phyloP scores from a whole-genome alignment of 2,888 invertebrate species.

The Andrena fulva region DNA sequence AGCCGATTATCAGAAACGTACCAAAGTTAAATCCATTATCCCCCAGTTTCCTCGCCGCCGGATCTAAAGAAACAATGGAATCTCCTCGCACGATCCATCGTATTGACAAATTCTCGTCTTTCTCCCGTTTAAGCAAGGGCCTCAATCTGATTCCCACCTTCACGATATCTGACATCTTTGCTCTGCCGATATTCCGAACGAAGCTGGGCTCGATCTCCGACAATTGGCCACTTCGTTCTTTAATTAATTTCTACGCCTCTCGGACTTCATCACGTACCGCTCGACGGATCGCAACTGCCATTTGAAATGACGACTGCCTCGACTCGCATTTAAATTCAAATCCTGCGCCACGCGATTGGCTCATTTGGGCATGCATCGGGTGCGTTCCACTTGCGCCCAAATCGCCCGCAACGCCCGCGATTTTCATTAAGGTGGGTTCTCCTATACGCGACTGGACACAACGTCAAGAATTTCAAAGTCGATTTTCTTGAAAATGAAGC shows the following conservation, averaged over 20 bases:
- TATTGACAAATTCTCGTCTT: conserved; percentile 86
- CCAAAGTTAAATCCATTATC: conserved; percentile 80
- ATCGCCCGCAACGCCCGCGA: no score
- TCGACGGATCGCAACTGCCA: conserved; percentile 37
- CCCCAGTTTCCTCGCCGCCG: conserved; percentile 81
- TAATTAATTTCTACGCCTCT: conserved; percentile 9
- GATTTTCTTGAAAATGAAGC: no score
- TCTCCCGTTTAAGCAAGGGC: conserved; percentile 88
- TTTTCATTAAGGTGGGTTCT: no score
- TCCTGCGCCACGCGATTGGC: conserved; percentile 43
- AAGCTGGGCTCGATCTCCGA: conserved; percentile 22
- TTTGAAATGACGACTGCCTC: conserved; percentile 42
- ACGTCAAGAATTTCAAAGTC: no score
- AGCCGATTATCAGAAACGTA: conserved; percentile 57
- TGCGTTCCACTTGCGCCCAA: no score
- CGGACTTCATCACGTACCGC: conserved; percentile 13
- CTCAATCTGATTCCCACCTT: conserved; percentile 92
- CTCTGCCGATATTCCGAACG: conserved; percentile 1
- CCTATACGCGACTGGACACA: no score
- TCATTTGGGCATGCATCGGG: conserved; percentile 35
- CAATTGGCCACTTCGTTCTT: conserved; percentile 28
- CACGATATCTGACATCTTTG: conserved; percentile 88
- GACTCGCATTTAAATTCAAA: conserved; percentile 46
- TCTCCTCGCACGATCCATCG: conserved; percentile 88
- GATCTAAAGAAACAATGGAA: conserved; percentile 87